Base-by-base conservation (phyloP, 2,113 vertebrate species). In the Chamaetylas fuelleborni region DNA sequence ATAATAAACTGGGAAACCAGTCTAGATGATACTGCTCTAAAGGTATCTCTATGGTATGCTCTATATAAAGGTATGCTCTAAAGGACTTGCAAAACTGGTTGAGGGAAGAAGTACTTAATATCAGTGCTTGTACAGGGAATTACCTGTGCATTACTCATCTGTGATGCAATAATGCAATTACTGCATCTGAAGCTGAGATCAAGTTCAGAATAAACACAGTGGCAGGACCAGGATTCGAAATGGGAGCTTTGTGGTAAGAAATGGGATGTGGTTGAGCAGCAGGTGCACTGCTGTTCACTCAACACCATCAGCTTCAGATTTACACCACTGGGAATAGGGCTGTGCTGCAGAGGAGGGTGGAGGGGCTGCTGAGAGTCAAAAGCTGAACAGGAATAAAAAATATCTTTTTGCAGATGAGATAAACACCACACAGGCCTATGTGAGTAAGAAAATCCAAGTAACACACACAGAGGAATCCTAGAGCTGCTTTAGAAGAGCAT, bases 1-100 rank as follows among this genome's bases (percentile, higher is more conserved):
- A 94, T 83, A 95, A 90, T 92, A 88, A 93, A 86, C 71, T 73
- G 88, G 58, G 56, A 82, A 94, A 61, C n/a, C 16, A 50, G 78
- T 88, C 58, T 80, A 50, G 36, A 42, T 90, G 71, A 43, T 66
- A 29, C 54, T 2, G 2, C 60, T 92, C 47, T 51, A n/a, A 85
- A 79, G 38, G 92, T n/a, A n/a, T n/a, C n/a, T n/a, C n/a, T n/a
- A n/a, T n/a, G n/a, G n/a, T n/a, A n/a, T n/a, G n/a, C n/a, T n/a
- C n/a, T n/a, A n/a, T n/a, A n/a, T n/a, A n/a, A n/a, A n/a, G n/a
- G n/a, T n/a, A n/a, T 2, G 2, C 60, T 92, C 47, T 51, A n/a
- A 85, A 79, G 38, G 92, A 88, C 76, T 56, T 83, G 90, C 47
- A 71, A 34, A 92, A 86, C 88, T 88, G 72, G 80, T 86, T 95